Evolutionary conservation across 2,888 invertebrate genomes (phyloP).

Genomic region (Lasioglossum oenotherae): DNA sequence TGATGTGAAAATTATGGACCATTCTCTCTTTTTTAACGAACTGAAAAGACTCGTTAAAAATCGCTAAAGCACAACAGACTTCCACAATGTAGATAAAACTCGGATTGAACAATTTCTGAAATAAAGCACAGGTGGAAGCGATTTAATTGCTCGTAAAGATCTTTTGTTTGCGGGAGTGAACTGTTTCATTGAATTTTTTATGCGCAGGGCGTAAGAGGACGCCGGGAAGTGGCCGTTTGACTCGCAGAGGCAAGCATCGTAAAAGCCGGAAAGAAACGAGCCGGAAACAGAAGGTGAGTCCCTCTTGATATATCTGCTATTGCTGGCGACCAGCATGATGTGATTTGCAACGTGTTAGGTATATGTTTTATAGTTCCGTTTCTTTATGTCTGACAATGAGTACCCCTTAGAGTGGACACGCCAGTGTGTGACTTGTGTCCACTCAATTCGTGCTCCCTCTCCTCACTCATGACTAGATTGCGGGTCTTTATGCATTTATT

Average conservation of each 20-base stretch:
- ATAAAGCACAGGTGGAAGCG: neutral
- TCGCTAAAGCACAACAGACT: neutral
- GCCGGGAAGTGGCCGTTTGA: neutral
- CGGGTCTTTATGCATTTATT: too few relatives aligned
- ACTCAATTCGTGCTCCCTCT: too few relatives aligned
- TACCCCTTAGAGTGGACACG: too few relatives aligned
- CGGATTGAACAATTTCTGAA: neutral
- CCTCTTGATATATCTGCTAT: neutral
- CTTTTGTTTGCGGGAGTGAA: neutral
- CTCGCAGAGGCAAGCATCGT: neutral
- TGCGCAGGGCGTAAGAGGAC: neutral
- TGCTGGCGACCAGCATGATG: neutral
- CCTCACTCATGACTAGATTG: too few relatives aligned
- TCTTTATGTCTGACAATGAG: too few relatives aligned
- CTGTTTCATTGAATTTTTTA: neutral
- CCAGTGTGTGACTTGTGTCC: too few relatives aligned
- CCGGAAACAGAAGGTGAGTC: conserved; percentile 8
- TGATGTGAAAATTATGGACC: neutral
- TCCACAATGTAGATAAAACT: neutral
- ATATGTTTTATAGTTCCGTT: neutral
- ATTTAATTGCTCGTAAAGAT: neutral
- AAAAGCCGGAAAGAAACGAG: neutral
- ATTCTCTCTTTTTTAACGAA: neutral
- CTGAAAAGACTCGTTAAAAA: neutral
- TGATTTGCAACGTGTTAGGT: neutral